These are phyloP conservation scores for Plumapathes pennacea DNA, from an alignment of 92 coral and sea anemone species.

Conservation along the genomic window DNA sequence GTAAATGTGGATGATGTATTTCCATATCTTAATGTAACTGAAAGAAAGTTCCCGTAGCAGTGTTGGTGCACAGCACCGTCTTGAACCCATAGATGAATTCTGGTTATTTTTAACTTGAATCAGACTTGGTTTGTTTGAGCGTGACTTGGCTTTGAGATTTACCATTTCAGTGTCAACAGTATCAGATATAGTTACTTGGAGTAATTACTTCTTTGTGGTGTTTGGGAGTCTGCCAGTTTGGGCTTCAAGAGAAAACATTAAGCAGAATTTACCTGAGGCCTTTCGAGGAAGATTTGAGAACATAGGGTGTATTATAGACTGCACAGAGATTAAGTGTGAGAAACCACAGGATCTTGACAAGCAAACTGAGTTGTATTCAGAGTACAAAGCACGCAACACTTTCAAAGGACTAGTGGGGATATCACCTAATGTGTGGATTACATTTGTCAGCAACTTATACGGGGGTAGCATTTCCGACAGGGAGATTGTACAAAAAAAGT, in stretches of 20 bases:
- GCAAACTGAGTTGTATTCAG: constrained; percentile 62
- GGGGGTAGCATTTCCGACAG: constrained; percentile 66
- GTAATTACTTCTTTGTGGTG: constrained; percentile 26
- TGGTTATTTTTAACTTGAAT: constrained; percentile 58
- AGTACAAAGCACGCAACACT: constrained; percentile 58
- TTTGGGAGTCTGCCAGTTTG: constrained; percentile 51
- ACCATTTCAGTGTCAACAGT: constrained; percentile 56
- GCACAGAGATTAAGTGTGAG: constrained; percentile 59
- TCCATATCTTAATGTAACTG: constrained; percentile 34
- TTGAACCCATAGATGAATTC: constrained; percentile 64
- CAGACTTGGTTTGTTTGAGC: constrained; percentile 60
- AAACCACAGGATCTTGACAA: constrained; percentile 39
- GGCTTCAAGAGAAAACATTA: constrained; percentile 44
- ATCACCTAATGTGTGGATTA: constrained; percentile 58
- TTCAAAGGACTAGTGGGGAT: constrained; percentile 64
- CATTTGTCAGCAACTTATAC: constrained; percentile 57
- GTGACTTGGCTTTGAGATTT: constrained; percentile 67
- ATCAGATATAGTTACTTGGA: constrained; percentile 44
- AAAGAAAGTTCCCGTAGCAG: constrained; percentile 27
- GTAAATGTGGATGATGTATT: constrained; percentile 17
- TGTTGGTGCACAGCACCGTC: constrained; percentile 46
- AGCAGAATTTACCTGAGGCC: constrained; percentile 43
- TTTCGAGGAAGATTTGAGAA: constrained; percentile 47
- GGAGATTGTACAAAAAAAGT: constrained; percentile 42
- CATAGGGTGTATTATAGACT: constrained; percentile 54